Evolutionary conservation across 1,140 invertebrate species (phyloP), one percentile per base, ranked within the genome.

Genomic region (Saccostrea echinata): DNA sequence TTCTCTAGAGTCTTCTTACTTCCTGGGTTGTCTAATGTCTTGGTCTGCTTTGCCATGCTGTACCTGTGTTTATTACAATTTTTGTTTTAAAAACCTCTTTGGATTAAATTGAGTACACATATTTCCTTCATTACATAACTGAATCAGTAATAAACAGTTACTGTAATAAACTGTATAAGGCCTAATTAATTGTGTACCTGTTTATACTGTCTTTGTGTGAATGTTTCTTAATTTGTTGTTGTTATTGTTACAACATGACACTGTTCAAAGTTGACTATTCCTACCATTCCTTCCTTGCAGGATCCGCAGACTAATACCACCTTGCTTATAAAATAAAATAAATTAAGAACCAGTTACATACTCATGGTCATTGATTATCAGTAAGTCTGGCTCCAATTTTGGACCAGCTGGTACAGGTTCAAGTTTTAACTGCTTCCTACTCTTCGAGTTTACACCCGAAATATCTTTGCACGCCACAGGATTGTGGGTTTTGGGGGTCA

Each of bases 131-230:
- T 61, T n/a, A 61, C 57, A 61, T 61, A 61, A 61, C 57, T 61
- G 57, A 61, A 61, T 61, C 57, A 61, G 57, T 61, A 61, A 61
- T 61, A 61, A n/a, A n/a, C n/a, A n/a, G n/a, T n/a, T 61, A 61
- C 57, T 61, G 57, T 61, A 61, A 61, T 61, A 61, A 61, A 18
- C 12, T 61, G 21, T 61, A 61, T 61, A 61, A n/a, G 57, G 57
- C 21, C 57, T 1, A 61, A 61, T 61, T 61, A 61, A 61, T 61
- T 61, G 57, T 61, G 57, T 61, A 61, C 57, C 57, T 61, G 57
- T 61, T 61, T 61, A 61, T 61, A 61, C 57, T 61, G 57, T 61
- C 57, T 61, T 61, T 61, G 57, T 18, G 57, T 61, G 0, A 61
- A 61, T 61, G 16, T 61, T 61, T 18, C n/a, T n/a, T n/a, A n/a